Conservation (phyloP, 2,888 invertebrate genomes). For the Notodonta ziczac region DNA sequence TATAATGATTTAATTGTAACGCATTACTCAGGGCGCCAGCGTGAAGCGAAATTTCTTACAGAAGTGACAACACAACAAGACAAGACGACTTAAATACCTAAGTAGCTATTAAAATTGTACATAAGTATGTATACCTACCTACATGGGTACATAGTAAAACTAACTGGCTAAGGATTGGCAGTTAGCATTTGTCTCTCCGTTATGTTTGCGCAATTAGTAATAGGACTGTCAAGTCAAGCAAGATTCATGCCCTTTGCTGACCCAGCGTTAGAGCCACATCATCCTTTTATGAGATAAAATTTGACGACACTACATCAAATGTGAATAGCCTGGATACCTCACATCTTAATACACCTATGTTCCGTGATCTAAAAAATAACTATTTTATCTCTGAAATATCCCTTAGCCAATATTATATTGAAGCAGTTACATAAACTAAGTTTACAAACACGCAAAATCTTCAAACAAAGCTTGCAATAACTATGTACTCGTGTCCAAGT, state of each 20-base stretch:
- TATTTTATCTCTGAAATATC: background rate
- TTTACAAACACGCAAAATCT: conserved; percentile 3
- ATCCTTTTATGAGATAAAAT: conserved; percentile 25
- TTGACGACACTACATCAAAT: conserved; percentile 11
- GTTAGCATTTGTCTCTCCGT: conserved; percentile 29
- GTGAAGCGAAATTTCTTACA: conserved; percentile 18
- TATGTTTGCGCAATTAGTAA: conserved; percentile 38
- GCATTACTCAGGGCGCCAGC: conserved; percentile 18
- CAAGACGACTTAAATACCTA: too few species aligned
- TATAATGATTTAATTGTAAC: conserved; percentile 27
- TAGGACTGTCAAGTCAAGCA: conserved; percentile 16
- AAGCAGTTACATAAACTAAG: background rate
- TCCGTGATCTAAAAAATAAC: background rate
- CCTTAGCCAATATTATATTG: too few species aligned
- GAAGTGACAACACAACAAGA: too few species aligned
- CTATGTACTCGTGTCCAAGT: conserved; percentile 15
- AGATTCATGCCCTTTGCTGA: conserved; percentile 34
- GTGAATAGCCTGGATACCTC: too few species aligned
- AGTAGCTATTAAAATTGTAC: too few species aligned
- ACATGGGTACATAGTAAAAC: conserved; percentile 14
- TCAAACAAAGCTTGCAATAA: conserved; percentile 10
- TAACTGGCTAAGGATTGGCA: conserved; percentile 21
- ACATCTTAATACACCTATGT: too few species aligned
- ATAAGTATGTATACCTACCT: background rate
- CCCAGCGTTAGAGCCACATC: conserved; percentile 30